Evolutionary conservation across 2,797 vertebrate species (phyloP).

Genomic region (Amblyopsis hoosieri): DNA sequence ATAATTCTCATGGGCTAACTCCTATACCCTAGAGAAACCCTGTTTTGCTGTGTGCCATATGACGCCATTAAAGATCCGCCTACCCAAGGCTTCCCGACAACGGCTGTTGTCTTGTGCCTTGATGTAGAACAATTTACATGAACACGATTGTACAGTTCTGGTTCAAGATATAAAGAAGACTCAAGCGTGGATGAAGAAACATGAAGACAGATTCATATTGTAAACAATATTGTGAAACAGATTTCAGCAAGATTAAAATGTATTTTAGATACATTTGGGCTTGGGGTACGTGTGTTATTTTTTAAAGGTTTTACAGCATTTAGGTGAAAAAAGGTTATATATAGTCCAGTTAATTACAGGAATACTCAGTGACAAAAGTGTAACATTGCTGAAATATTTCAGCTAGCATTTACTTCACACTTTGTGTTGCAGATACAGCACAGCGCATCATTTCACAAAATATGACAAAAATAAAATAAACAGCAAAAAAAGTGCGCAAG

Average conservation of each 20-base stretch:
- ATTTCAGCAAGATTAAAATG: conserved; percentile 91
- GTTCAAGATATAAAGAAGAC: conserved; percentile 68
- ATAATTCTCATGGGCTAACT: conserved; percentile 9
- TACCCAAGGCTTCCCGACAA: conserved; percentile 78
- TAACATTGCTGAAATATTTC: too few relatives aligned
- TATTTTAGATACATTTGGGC: conserved; percentile 94
- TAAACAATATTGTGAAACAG: conserved; percentile 84
- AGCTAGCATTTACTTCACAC: too few relatives aligned
- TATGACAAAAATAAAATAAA: too few relatives aligned
- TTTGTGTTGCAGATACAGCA: too few relatives aligned
- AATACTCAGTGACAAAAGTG: conserved; percentile 6
- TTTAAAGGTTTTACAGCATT: conserved; percentile 50
- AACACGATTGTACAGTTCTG: conserved; percentile 86
- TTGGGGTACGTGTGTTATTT: conserved; percentile 81
- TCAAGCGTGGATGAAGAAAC: conserved; percentile 53
- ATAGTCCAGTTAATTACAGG: not conserved
- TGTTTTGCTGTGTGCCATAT: conserved; percentile 65
- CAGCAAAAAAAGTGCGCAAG: too few relatives aligned
- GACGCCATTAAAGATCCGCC: conserved; percentile 79
- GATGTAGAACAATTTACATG: conserved; percentile 81
- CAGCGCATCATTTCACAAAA: too few relatives aligned
- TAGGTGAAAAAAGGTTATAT: conserved; percentile 21
- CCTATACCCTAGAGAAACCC: conserved; percentile 25
- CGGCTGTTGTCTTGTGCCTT: conserved; percentile 85
- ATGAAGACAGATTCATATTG: conserved; percentile 64